Conservation (phyloP, 1,140 invertebrate species). For the Drosophila kanapiae region DNA sequence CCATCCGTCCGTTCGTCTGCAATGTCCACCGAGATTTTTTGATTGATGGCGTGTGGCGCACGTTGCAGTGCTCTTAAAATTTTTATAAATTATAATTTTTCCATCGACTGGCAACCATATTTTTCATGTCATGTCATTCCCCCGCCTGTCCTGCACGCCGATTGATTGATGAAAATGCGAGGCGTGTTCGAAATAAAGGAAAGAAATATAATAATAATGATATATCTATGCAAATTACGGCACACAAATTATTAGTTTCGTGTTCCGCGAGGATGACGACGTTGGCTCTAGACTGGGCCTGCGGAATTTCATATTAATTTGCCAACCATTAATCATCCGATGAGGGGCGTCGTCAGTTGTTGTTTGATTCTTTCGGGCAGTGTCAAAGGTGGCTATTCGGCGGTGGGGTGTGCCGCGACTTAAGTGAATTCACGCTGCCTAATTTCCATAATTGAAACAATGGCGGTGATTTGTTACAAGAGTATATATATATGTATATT, state of each 20-base stretch:
- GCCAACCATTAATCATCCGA: constrained; percentile 72
- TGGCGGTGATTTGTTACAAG: constrained; percentile 11
- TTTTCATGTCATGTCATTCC: constrained; percentile 71
- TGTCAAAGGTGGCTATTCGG: constrained; percentile 34
- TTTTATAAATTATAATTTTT: constrained; percentile 82
- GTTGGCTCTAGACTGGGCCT: constrained; percentile 7
- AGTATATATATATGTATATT: not conserved
- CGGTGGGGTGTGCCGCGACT: not conserved
- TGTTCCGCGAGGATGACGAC: constrained; percentile 47
- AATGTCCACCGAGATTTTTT: constrained; percentile 68
- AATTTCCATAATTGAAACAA: constrained; percentile 32
- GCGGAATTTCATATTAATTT: constrained; percentile 72
- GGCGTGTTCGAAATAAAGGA: constrained; percentile 60
- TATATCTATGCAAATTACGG: constrained; percentile 80
- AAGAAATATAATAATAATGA: constrained; percentile 79
- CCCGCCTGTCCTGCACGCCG: constrained; percentile 17
- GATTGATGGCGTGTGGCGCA: constrained; percentile 74
- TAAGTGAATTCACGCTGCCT: constrained; percentile 39
- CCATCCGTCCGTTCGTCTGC: constrained; percentile 10
- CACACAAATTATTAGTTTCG: constrained; percentile 76
- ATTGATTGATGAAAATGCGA: constrained; percentile 81
- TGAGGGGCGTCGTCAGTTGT: constrained; percentile 15
- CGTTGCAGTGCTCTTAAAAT: constrained; percentile 73
- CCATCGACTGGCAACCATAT: constrained; percentile 71
- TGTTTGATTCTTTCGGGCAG: constrained; percentile 19